Evolutionary conservation across 2,113 vertebrate genomes (phyloP).

Genomic region (Pseudorasbora parva): DNA sequence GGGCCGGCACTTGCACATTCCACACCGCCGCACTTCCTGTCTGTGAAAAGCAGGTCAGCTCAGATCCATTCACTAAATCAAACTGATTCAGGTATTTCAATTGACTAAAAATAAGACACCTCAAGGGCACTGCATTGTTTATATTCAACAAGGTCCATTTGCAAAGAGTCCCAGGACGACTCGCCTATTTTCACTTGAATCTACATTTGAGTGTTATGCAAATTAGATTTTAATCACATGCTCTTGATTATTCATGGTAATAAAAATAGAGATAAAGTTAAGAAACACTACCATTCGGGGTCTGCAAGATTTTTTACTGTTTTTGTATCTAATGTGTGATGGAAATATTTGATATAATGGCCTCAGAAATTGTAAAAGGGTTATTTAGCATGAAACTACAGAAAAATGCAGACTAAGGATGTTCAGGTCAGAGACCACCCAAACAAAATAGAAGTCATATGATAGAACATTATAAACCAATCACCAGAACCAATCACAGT

Average conservation of each 20-base stretch:
- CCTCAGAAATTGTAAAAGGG: too few relatives aligned
- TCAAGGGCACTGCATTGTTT: neutral
- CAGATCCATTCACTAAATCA: constrained; percentile 28
- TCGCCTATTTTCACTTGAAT: neutral
- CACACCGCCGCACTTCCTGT: constrained; percentile 72
- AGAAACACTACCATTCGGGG: neutral
- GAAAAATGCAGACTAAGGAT: too few relatives aligned
- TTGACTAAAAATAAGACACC: constrained; percentile 22
- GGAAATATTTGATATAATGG: too few relatives aligned
- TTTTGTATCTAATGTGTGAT: neutral
- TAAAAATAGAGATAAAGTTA: neutral
- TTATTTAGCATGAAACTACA: too few relatives aligned
- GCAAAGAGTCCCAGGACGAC: neutral
- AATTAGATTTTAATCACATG: neutral
- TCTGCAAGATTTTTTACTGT: neutral
- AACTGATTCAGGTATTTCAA: constrained; percentile 41
- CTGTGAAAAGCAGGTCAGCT: constrained; percentile 47
- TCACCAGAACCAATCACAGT: too few relatives aligned
- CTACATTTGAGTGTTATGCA: neutral
- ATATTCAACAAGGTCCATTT: neutral
- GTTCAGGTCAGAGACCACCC: too few relatives aligned
- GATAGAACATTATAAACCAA: too few relatives aligned
- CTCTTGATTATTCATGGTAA: neutral
- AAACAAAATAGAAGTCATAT: too few relatives aligned
- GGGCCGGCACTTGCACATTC: constrained; percentile 70